Evolutionary conservation across 2,797 vertebrate genomes (phyloP).

Genomic region (Etheostoma perlongum): DNA sequence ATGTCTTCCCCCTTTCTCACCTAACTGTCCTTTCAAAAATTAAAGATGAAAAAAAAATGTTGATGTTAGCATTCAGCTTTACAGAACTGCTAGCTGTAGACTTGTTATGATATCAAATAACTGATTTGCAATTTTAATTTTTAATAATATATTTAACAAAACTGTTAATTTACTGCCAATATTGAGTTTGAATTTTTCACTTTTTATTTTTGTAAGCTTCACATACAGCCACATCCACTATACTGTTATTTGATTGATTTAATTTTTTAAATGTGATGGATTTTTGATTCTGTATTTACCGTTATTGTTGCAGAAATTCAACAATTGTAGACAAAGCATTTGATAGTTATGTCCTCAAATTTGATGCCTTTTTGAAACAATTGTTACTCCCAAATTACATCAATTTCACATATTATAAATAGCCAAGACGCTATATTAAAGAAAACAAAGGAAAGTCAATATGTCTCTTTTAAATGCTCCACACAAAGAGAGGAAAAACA

Average conservation of each 20-base stretch:
- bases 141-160: background rate
- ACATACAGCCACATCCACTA: background rate
- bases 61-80: background rate
- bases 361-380: background rate
- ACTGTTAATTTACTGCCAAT: background rate
- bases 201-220: background rate
- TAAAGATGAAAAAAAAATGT: too few species aligned
- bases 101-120: background rate
- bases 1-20: too few species aligned
- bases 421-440: background rate
- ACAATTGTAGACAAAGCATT: background rate
- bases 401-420: constrained; percentile 15
- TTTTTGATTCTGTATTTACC: background rate
- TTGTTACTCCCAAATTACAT: background rate
- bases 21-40: too few species aligned
- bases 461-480: constrained; percentile 36
- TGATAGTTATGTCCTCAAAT: background rate
- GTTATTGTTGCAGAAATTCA: background rate
- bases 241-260: background rate
- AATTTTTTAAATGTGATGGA: background rate
- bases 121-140: too few species aligned
- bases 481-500: constrained; percentile 16
- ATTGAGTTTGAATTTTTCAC: background rate
- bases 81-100: background rate
- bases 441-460: constrained; percentile 52